A percentile compares a stretch with the other conserved stretches of the same genome.
phyloP scores from a whole-genome alignment of 1,140 invertebrate species.

The Hycleus cichorii region DNA sequence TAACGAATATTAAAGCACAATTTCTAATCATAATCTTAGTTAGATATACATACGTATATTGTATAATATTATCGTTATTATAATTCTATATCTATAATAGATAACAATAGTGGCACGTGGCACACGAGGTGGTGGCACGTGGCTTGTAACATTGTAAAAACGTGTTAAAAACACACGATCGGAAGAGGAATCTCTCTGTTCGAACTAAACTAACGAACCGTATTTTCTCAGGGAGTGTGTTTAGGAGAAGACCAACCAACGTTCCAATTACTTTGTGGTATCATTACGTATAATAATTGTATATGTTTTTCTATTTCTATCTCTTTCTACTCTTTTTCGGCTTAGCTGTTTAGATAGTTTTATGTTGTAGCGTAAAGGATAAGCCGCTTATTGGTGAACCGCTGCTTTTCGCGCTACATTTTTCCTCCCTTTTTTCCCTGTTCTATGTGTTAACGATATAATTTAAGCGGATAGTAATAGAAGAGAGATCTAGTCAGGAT shows the following conservation, averaged over 20 bases:
- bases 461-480: no score
- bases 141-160: slow-evolving; percentile 25
- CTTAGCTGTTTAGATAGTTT: no score
- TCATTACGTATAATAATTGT: slow-evolving; percentile 30
- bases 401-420: no score
- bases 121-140: slow-evolving; percentile 20
- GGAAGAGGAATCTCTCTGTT: neutral
- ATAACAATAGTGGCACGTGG: neutral
- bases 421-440: no score
- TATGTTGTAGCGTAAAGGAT: no score
- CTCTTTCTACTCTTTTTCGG: neutral
- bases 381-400: no score
- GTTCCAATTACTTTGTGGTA: slow-evolving; percentile 39
- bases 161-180: slow-evolving; percentile 21
- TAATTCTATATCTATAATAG: neutral
- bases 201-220: slow-evolving; percentile 33
- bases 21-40: slow-evolving; percentile 15
- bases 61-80: slow-evolving; percentile 8
- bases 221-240: slow-evolving; percentile 20
- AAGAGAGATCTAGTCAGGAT: no score
- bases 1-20: slow-evolving; percentile 24
- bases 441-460: no score
- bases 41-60: neutral
- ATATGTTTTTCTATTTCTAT: slow-evolving; percentile 2
- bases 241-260: slow-evolving; percentile 20